Base-by-base conservation (phyloP, 2,797 vertebrate genomes). In the Otolemur crassicaudatus region DNA sequence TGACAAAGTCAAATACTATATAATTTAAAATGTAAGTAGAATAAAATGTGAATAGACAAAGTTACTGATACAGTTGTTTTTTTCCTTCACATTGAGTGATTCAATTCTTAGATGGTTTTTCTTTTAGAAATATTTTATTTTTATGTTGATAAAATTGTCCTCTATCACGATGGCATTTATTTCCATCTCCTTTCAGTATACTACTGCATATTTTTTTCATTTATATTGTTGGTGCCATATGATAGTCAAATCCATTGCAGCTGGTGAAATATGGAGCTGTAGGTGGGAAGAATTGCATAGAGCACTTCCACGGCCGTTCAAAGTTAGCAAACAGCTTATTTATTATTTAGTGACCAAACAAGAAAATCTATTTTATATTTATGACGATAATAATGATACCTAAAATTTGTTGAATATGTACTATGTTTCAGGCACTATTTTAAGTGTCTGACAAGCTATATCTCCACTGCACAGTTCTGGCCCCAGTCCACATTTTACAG, bases 71-170 rank as follows among this genome's bases (percentile, higher is more conserved):
- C 25, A 23, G 29, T 91, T 91, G 46, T 95, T 73, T n/a, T n/a
- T n/a, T 58, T 56, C n/a, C n/a, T 61, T 67, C 31, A 67, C 31
- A 67, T n/a, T 13, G 12, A 65, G 63, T 70, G 34, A 63, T 83
- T 94, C 29, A 23, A 25, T 91, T 92, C 56, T 96, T 77, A 96
- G 63, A 27, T 93, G 22, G n/a, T 87, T 10, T 94, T 90, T 91
- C 23, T 87, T 95, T 61, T 70, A 60, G 96, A 88, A 58, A 37
- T 67, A 70, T 29, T 77, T 81, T 92, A 29, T 80, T 90, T 89
- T 82, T 65, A 46, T 94, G 61, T 77, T 88, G 25, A 23, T 81
- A 53, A 76, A 49, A 25, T 80, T 94, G 49, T 12, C 43, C 23
- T 93, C 92, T 81, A n/a, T 72, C 40, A 58, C 81, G 46, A 77